Evolutionary conservation across 2,113 vertebrate genomes (phyloP).

Genomic region (Puffinus mauretanicus): DNA sequence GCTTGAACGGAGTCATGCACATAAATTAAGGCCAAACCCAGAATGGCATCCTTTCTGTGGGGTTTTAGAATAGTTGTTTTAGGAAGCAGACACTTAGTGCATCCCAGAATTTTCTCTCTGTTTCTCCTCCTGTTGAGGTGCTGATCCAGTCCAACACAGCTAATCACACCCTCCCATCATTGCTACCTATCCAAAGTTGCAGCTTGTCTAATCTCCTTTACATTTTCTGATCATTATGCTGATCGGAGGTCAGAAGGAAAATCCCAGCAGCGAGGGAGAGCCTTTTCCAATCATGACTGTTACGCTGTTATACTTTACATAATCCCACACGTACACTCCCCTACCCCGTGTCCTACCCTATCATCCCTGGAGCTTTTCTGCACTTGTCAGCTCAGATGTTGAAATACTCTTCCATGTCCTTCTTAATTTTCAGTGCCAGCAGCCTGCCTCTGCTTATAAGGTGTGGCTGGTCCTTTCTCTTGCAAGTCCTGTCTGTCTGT

Average conservation of each 20-base stretch:
- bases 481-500: not conserved
- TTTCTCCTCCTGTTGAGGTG: not conserved
- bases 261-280: not conserved
- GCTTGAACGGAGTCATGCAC: not conserved
- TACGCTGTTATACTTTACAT: not conserved
- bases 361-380: not conserved
- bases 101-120: not conserved
- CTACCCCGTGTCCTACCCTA: not conserved
- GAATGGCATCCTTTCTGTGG: not conserved
- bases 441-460: not conserved
- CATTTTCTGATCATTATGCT: not conserved
- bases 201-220: not conserved
- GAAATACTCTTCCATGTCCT: not conserved
- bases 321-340: not conserved
- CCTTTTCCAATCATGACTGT: not conserved
- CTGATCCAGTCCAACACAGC: not conserved
- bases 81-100: not conserved
- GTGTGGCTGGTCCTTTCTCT: not conserved
- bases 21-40: not conserved
- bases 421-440: not conserved
- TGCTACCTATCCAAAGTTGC: not conserved
- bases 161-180: not conserved
- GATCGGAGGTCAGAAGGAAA: not conserved
- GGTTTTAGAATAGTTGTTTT: not conserved
- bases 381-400: not conserved